phyloP scores from a whole-genome alignment of 2,888 invertebrate species.

The Lepidochrysops patricia region DNA sequence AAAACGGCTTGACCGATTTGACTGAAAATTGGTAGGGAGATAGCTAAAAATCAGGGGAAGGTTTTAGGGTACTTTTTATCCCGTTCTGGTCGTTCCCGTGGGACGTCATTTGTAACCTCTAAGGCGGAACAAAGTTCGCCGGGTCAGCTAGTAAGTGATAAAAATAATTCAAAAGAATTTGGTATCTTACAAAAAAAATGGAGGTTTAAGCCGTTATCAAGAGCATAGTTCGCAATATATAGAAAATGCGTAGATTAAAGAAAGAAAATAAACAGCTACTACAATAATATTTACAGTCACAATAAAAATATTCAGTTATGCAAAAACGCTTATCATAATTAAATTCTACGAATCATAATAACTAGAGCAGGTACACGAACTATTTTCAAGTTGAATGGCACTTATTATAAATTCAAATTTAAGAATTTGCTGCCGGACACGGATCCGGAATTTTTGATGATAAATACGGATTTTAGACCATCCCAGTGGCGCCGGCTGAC shows the following conservation, averaged over 20 bases:
- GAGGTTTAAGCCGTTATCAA: too few relatives aligned
- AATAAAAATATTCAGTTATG: not conserved
- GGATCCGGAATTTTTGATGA: not conserved
- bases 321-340: not conserved
- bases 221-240: too few relatives aligned
- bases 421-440: not conserved
- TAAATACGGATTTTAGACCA: not conserved
- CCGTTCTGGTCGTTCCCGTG: too few relatives aligned
- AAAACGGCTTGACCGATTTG: too few relatives aligned
- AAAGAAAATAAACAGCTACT: not conserved
- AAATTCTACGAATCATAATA: not conserved
- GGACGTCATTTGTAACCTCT: too few relatives aligned
- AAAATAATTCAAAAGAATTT: too few relatives aligned
- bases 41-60: too few relatives aligned
- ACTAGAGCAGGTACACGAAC: conserved; percentile 1
- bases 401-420: not conserved
- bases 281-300: not conserved
- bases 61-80: too few relatives aligned
- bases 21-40: too few relatives aligned
- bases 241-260: not conserved
- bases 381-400: not conserved
- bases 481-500: not conserved
- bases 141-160: too few relatives aligned
- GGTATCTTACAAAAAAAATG: too few relatives aligned
- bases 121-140: too few relatives aligned